Conservation (phyloP, 2,113 vertebrate genomes). For the Bubo blakistoni region DNA sequence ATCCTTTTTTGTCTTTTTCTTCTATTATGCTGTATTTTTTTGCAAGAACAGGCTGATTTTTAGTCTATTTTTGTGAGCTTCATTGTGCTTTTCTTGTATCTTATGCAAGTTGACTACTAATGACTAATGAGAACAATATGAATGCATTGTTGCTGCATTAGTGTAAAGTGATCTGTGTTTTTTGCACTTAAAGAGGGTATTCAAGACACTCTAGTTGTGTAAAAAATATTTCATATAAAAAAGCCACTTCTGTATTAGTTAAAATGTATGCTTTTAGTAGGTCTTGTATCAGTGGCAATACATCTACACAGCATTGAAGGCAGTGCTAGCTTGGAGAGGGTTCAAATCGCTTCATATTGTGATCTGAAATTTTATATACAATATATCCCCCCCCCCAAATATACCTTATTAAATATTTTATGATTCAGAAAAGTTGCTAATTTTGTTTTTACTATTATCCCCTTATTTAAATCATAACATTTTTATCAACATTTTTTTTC, state of each 20-base stretch:
- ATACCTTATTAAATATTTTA: constrained; percentile 99
- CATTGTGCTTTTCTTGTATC: constrained; percentile 82
- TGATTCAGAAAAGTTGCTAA: constrained; percentile 82
- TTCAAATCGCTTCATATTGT: constrained; percentile 94
- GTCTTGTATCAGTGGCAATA: constrained; percentile 84
- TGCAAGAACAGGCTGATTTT: constrained; percentile 80
- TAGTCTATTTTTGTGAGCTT: constrained; percentile 85
- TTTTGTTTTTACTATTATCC: constrained; percentile 47
- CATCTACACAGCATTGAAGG: constrained; percentile 78
- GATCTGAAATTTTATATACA: constrained; percentile 99
- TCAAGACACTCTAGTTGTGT: constrained; percentile 75
- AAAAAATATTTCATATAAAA: constrained; percentile 80
- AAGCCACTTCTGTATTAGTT: constrained; percentile 84
- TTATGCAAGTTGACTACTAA: constrained; percentile 90
- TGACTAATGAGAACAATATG: constrained; percentile 89
- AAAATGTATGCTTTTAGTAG: constrained; percentile 85
- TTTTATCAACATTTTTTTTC: background rate
- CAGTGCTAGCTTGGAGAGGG: constrained; percentile 83
- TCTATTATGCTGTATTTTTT: constrained; percentile 75
- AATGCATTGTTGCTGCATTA: constrained; percentile 89
- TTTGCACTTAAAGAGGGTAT: constrained; percentile 86
- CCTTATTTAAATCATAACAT: background rate
- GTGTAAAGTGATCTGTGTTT: constrained; percentile 90
- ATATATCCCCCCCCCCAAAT: constrained; percentile 86
- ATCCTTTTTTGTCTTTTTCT: constrained; percentile 77